These are phyloP conservation scores for Glaucopsyche alexis DNA, from an alignment of 2,888 invertebrate species.

Conservation along the genomic window DNA sequence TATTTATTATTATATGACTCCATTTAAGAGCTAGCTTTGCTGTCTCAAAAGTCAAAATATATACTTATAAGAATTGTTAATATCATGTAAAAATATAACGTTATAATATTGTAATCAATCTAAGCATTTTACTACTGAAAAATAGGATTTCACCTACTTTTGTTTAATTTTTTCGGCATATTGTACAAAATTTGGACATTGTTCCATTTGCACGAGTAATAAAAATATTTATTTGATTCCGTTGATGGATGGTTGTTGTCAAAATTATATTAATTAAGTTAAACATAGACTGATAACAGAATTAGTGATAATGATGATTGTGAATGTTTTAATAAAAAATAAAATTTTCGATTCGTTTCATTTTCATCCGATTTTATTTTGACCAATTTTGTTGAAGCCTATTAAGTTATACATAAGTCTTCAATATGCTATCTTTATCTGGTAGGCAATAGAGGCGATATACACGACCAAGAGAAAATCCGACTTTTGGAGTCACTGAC, in stretches of 20 bases:
- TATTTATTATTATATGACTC: no score
- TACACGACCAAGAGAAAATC: no score
- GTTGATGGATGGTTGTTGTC: conserved; percentile 34
- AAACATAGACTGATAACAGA: conserved; percentile 63
- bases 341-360: conserved; percentile 28
- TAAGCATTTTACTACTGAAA: background rate
- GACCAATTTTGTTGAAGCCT: background rate
- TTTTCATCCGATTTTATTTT: background rate
- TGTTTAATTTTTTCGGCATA: background rate
- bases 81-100: conserved; percentile 7
- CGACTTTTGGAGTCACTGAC: no score
- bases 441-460: no score
- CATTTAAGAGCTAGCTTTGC: background rate
- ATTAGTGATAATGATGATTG: conserved; percentile 55
- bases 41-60: background rate
- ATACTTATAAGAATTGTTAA: background rate
- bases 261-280: conserved; percentile 54
- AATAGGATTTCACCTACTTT: background rate
- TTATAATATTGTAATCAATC: background rate
- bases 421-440: no score
- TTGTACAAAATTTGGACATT: background rate
- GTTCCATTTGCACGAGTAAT: background rate
- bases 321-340: conserved; percentile 63
- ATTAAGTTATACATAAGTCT: no score
- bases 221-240: conserved; percentile 21